Evolutionary conservation across 2,113 vertebrate species (phyloP), one percentile per base, ranked within the genome.

Genomic region (Amia ocellicauda): DNA sequence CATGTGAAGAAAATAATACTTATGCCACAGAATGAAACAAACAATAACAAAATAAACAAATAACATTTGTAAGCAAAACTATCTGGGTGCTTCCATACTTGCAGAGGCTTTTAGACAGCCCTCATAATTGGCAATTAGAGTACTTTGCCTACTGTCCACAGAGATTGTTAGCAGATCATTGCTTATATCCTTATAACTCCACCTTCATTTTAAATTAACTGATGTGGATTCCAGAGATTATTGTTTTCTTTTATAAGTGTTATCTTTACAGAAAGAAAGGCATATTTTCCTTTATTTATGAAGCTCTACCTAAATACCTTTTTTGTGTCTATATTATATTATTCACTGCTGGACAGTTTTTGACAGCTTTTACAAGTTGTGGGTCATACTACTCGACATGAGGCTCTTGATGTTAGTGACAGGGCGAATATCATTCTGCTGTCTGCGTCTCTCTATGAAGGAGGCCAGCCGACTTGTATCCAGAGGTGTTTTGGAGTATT

Each of bases 401-500:
- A 97, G 91, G 63, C 91, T 92, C 75, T 98, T 98, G 75, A 98
- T 85, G 0, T 92, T 90, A 40, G 93, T 93, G 26, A 95, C 24
- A 0, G 96, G 96, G 10, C 91, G 88, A 47, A 94, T 89, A 0
- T 99, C 96, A 0, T 94, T 93, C 70, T 98, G 93, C 72, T 99
- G 97, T 63, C 83, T 86, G 68, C 97, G 92, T 31, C 97, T 85
- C 60, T 99, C 96, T 0, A 97, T 94, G 74, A 99, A 98, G 17
- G 90, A 89, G 0, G 93, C 91, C 77, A 99, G 64, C 49, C 97
- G 92, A 1, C 88, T 88, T 0, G 93, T 98, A 76, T 99, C 96
- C 87, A 99, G 85, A 0, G 95, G 95, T 2, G 86, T 89, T 79
- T 91, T 93, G 81, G 94, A 94, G 77, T 98, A 91, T 76, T 93